phyloP scores from a whole-genome alignment of 2,113 vertebrate species.

The Trichomycterus rosablanca region DNA sequence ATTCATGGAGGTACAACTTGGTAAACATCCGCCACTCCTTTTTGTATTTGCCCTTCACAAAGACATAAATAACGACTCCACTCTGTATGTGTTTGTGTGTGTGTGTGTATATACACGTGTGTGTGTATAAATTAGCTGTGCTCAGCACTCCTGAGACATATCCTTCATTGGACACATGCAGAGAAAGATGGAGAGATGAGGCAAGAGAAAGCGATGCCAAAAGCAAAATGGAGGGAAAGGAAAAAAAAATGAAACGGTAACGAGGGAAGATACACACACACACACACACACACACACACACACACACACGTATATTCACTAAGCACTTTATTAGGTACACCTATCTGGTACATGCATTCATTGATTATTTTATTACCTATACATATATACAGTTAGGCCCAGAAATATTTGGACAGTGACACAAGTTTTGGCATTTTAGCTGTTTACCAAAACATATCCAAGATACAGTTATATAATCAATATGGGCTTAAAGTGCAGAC shows the following conservation, averaged over 20 bases:
- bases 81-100: slow-evolving; percentile 31
- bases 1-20: slow-evolving; percentile 21
- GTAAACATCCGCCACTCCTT: slow-evolving; percentile 40
- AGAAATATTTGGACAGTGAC: too few relatives aligned
- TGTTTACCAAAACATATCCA: too few relatives aligned
- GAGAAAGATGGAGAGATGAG: slow-evolving; percentile 43
- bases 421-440: too few relatives aligned
- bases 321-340: too few relatives aligned
- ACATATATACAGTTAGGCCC: too few relatives aligned
- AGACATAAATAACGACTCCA: slow-evolving; percentile 57
- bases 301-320: slow-evolving; percentile 24
- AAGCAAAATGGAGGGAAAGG: slow-evolving; percentile 34
- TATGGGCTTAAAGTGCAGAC: too few relatives aligned
- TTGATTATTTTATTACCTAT: too few relatives aligned
- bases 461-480: too few relatives aligned
- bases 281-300: slow-evolving; percentile 12
- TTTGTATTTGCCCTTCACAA: slow-evolving; percentile 46
- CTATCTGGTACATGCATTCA: too few relatives aligned
- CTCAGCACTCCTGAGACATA: slow-evolving; percentile 41
- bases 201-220: slow-evolving; percentile 28
- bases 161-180: slow-evolving; percentile 43
- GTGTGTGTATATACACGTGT: slow-evolving; percentile 9
- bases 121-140: slow-evolving; percentile 34
- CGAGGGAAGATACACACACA: slow-evolving; percentile 14
- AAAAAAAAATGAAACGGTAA: slow-evolving; percentile 6